Conservation (phyloP, 2,888 invertebrate species). For the Agonum fuliginosum region DNA sequence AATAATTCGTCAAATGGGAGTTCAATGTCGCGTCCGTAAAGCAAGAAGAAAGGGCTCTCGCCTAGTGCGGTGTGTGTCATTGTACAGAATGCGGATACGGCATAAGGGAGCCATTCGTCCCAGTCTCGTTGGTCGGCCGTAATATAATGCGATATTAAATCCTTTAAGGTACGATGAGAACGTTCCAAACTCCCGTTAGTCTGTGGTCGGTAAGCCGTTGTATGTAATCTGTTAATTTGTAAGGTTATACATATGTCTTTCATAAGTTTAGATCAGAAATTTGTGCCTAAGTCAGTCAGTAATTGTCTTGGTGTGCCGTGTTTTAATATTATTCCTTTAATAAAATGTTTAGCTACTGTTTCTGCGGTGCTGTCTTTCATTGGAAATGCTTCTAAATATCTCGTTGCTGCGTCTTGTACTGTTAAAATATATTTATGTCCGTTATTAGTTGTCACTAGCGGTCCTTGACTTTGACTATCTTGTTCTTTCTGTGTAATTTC, state of each 20-base stretch:
- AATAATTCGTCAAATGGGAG: slow-evolving; percentile 19
- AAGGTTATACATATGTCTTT: slow-evolving; percentile 73
- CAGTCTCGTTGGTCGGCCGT: background rate
- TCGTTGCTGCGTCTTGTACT: no score
- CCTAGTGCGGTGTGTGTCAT: background rate
- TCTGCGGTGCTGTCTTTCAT: no score
- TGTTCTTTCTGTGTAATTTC: no score
- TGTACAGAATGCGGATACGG: slow-evolving; percentile 31
- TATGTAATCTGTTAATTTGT: background rate
- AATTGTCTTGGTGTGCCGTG: no score
- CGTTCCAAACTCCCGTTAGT: slow-evolving; percentile 21
- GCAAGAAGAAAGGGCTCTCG: slow-evolving; percentile 15
- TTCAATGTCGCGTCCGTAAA: slow-evolving; percentile 15
- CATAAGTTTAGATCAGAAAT: no score
- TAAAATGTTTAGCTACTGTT: no score
- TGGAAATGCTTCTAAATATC: no score
- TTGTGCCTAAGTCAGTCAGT: no score
- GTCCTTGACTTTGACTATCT: no score
- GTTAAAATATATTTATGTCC: no score
- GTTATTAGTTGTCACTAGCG: no score
- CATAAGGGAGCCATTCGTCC: slow-evolving; percentile 27
- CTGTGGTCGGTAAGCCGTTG: slow-evolving; percentile 9
- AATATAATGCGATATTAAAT: slow-evolving; percentile 35
- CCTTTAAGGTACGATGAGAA: slow-evolving; percentile 28
- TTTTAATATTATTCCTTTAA: no score